Evolutionary conservation across 2,113 vertebrate genomes (phyloP).

Genomic region (Calidris pugnax): DNA sequence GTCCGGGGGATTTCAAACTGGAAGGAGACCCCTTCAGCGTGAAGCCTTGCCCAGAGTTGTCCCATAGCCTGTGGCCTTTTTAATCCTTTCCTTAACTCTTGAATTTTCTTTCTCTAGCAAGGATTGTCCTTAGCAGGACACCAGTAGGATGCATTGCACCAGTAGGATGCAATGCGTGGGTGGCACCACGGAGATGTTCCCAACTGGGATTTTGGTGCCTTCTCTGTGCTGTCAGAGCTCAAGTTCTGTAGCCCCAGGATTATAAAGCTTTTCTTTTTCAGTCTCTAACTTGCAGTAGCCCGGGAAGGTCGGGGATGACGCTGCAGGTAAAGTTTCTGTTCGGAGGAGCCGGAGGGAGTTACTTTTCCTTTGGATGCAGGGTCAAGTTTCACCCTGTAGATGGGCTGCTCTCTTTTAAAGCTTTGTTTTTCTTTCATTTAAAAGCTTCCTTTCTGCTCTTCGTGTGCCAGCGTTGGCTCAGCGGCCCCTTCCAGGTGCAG

Average conservation of each 20-base stretch:
- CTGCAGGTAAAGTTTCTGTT: neutral
- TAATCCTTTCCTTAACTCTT: neutral
- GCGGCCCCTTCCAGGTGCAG: neutral
- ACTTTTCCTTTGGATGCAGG: neutral
- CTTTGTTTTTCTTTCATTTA: neutral
- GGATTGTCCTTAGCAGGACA: neutral
- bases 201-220: neutral
- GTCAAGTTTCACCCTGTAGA: neutral
- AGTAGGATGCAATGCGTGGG: accelerated
- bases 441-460: neutral
- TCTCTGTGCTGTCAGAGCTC: neutral
- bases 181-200: neutral
- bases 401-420: neutral
- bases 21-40: neutral
- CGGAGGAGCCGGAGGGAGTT: neutral
- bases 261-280: neutral
- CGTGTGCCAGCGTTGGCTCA: neutral
- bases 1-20: accelerated
- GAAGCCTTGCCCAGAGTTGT: neutral
- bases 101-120: neutral
- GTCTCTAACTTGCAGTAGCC: neutral
- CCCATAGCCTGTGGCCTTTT: neutral
- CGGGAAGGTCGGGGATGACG: neutral
- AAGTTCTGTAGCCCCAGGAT: neutral
- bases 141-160: neutral